Conservation (phyloP, 1,140 invertebrate species). For the Ceratosolen solmsi region DNA sequence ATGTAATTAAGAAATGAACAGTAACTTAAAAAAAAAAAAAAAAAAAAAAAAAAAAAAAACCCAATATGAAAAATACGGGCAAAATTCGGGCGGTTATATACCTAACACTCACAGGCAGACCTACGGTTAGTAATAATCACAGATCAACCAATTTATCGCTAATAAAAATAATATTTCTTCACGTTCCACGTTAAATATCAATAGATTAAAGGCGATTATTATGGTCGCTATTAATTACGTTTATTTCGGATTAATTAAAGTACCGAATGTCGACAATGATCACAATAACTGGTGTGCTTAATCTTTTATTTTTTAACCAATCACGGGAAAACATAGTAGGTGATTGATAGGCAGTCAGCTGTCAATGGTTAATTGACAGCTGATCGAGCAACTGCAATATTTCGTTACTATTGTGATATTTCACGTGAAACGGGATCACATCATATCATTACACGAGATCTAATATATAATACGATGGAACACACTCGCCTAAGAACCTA, state of each 20-base stretch:
- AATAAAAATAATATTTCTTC: slow-evolving; percentile 53
- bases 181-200: slow-evolving; percentile 64
- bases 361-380: too few species aligned
- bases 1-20: slow-evolving; percentile 55
- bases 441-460: slow-evolving; percentile 14
- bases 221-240: slow-evolving; percentile 47
- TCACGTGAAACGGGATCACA: slow-evolving; percentile 35
- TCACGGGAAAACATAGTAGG: too few species aligned
- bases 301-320: neutral
- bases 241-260: slow-evolving; percentile 51
- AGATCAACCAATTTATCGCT: slow-evolving; percentile 68
- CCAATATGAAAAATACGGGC: slow-evolving; percentile 59
- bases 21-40: neutral
- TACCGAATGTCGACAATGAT: neutral
- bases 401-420: neutral
- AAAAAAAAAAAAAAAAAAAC: too few species aligned
- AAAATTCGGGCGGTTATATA: slow-evolving; percentile 67
- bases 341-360: too few species aligned
- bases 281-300: neutral
- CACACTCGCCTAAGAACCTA: slow-evolving; percentile 31
- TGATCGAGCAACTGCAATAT: neutral
- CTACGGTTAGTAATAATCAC: slow-evolving; percentile 62
- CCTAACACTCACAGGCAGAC: slow-evolving; percentile 73
- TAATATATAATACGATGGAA: slow-evolving; percentile 31
- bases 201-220: slow-evolving; percentile 44